A percentile compares a stretch with the other conserved stretches of the same genome.
Evolutionary conservation across 2,888 invertebrate species (phyloP).

Genomic region (Urechis unicinctus): DNA sequence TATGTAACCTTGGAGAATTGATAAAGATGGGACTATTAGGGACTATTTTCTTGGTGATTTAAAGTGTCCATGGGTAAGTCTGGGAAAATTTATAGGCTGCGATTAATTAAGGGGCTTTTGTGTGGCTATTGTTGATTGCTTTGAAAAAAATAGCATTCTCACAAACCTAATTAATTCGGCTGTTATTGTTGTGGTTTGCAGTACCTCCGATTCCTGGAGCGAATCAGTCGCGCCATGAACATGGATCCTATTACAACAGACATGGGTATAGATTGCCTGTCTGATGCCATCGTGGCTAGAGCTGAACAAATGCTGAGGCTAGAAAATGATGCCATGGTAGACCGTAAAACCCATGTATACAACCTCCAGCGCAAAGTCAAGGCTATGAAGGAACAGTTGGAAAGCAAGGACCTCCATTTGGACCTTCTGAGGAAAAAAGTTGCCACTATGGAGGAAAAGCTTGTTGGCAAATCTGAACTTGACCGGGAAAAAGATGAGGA

Average conservation of each 20-base stretch:
- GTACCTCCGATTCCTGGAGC: conserved; percentile 67
- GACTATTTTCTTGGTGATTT: too few relatives aligned
- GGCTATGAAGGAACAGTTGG: conserved; percentile 80
- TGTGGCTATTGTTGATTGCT: too few relatives aligned
- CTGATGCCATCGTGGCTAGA: conserved; percentile 75
- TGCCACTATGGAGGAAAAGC: conserved; percentile 34
- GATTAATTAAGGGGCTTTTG: too few relatives aligned
- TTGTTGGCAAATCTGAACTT: conserved; percentile 36
- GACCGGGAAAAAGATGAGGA: conserved; percentile 42
- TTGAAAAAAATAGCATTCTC: too few relatives aligned
- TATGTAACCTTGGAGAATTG: too few relatives aligned
- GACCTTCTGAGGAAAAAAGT: conserved; percentile 79
- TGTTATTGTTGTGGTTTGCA: conserved; percentile 12
- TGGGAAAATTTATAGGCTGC: too few relatives aligned
- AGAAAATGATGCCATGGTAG: conserved; percentile 75
- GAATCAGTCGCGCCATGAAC: conserved; percentile 73
- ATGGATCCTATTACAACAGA: conserved; percentile 78
- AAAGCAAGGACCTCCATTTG: conserved; percentile 83
- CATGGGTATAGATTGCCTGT: conserved; percentile 72
- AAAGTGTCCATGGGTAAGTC: too few relatives aligned
- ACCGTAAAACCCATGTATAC: conserved; percentile 81
- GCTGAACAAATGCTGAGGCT: conserved; percentile 76
- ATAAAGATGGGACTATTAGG: too few relatives aligned
- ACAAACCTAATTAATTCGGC: too few relatives aligned
- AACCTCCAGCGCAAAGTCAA: conserved; percentile 78